A percentile compares a stretch with the other conserved stretches of the same genome.
phyloP scores from a whole-genome alignment of 2,797 vertebrate species.

The Pipistrellus kuhlii region DNA sequence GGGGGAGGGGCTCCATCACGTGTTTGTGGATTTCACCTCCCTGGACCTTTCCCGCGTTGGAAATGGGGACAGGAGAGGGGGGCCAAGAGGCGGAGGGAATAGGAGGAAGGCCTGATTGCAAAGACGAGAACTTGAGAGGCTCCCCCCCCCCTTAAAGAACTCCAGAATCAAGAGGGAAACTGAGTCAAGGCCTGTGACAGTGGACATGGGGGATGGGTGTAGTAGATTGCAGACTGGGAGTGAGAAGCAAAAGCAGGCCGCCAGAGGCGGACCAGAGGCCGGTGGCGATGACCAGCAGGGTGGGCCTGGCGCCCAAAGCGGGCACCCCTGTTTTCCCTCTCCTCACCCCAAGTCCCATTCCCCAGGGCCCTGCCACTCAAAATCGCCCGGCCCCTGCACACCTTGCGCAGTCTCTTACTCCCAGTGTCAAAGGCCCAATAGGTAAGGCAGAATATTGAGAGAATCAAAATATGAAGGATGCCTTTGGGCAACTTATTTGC shows the following conservation, averaged over 20 bases:
- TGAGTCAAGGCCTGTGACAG: slow-evolving; percentile 63
- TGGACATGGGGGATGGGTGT: not conserved
- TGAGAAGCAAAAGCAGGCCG: not conserved
- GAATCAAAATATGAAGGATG: not conserved
- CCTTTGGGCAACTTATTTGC: not conserved
- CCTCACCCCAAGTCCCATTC: not conserved
- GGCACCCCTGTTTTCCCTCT: not conserved
- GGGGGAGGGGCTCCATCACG: slow-evolving; percentile 18
- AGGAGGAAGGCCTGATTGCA: not conserved
- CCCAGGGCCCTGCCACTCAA: not conserved
- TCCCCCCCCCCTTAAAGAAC: not conserved
- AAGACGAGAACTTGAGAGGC: not conserved
- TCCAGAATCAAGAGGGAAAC: slow-evolving; percentile 50
- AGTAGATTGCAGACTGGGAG: not conserved
- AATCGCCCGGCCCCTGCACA: not conserved
- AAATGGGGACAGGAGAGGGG: not conserved
- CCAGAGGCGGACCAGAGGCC: not conserved
- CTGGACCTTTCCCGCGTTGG: not conserved
- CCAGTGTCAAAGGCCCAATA: not conserved
- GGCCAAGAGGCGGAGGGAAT: fast-evolving
- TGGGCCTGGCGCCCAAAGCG: not conserved
- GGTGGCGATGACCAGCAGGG: fast-evolving
- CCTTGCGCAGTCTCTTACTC: not conserved
- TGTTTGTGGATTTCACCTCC: not conserved
- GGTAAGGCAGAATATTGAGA: not conserved